Percentiles rank a stretch among this genome's conserved stretches.
Evolutionary conservation across 1,140 invertebrate genomes (phyloP).

Genomic region (Hyphantria cunea): DNA sequence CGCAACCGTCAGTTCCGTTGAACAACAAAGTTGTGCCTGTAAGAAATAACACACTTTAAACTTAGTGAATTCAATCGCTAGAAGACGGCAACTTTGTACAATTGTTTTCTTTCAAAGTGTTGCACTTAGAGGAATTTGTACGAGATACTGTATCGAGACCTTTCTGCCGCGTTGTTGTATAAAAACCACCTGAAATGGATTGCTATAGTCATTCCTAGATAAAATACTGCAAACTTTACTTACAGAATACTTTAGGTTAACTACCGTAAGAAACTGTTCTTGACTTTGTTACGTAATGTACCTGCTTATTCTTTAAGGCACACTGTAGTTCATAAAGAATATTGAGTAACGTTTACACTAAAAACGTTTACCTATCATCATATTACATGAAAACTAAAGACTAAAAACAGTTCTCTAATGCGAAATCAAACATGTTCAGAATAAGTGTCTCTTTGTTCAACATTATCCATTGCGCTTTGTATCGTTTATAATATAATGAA

Average conservation of each 20-base stretch:
- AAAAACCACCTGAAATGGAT: constrained; percentile 28
- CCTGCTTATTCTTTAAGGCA: constrained; percentile 4
- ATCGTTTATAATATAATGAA: too few relatives aligned
- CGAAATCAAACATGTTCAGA: too few relatives aligned
- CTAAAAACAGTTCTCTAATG: too few relatives aligned
- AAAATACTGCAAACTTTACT: constrained; percentile 10
- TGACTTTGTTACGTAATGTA: constrained; percentile 8
- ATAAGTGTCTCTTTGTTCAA: too few relatives aligned
- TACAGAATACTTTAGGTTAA: constrained; percentile 13
- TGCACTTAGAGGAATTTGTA: constrained; percentile 46
- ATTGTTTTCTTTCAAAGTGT: constrained; percentile 65
- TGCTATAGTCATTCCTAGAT: constrained; percentile 24
- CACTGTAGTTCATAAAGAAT: background rate
- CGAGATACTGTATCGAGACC: constrained; percentile 28
- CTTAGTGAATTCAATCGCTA: constrained; percentile 63
- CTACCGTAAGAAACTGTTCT: constrained; percentile 15
- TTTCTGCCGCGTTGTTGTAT: constrained; percentile 11
- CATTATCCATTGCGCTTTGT: too few relatives aligned
- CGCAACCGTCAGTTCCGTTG: constrained; percentile 45
- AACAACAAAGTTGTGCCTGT: constrained; percentile 48
- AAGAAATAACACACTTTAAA: constrained; percentile 69
- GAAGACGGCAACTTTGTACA: constrained; percentile 57
- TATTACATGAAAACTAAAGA: too few relatives aligned
- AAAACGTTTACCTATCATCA: too few relatives aligned
- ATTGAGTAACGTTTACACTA: background rate